These are phyloP conservation scores for Dryococelus australis DNA, from an alignment of 2,888 invertebrate species.

Conservation along the genomic window DNA sequence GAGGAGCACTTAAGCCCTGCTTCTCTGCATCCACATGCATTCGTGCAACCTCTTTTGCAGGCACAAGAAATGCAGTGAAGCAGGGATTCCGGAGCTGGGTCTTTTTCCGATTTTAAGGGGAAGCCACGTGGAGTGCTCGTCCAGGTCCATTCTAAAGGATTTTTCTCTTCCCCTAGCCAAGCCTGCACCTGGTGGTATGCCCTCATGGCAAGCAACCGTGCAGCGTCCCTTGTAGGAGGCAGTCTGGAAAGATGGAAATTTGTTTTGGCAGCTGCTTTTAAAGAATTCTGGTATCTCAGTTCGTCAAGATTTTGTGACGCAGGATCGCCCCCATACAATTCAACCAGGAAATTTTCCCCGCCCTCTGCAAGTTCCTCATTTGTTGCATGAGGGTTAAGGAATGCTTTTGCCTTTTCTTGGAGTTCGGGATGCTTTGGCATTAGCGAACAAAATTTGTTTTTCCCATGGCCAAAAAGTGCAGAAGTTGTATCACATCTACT, in stretches of 20 bases:
- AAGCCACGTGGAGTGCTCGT: not conserved
- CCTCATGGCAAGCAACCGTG: too few relatives aligned
- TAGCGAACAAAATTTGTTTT: too few relatives aligned
- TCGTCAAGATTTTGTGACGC: too few relatives aligned
- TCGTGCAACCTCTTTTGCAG: not conserved
- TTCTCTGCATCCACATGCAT: not conserved
- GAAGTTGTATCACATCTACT: not conserved
- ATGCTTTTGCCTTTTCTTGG: conserved; percentile 20
- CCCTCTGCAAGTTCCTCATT: not conserved
- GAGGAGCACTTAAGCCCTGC: not conserved
- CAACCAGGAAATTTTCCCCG: not conserved
- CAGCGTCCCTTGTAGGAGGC: too few relatives aligned
- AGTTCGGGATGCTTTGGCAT: not conserved
- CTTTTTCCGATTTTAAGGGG: not conserved
- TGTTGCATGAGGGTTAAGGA: conserved; percentile 20
- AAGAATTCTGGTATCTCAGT: not conserved
- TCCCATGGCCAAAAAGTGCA: not conserved
- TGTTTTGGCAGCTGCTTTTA: too few relatives aligned
- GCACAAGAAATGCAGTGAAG: too few relatives aligned
- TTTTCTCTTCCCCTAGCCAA: too few relatives aligned
- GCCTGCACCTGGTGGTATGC: too few relatives aligned
- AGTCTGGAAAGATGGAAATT: too few relatives aligned
- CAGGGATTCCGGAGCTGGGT: not conserved
- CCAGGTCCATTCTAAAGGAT: not conserved
- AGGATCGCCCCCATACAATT: conserved; percentile 12